A percentile compares a stretch with the other conserved stretches of the same genome.
Evolutionary conservation across 2,797 vertebrate genomes (phyloP).

Genomic region (Sebastolobus altivelis): DNA sequence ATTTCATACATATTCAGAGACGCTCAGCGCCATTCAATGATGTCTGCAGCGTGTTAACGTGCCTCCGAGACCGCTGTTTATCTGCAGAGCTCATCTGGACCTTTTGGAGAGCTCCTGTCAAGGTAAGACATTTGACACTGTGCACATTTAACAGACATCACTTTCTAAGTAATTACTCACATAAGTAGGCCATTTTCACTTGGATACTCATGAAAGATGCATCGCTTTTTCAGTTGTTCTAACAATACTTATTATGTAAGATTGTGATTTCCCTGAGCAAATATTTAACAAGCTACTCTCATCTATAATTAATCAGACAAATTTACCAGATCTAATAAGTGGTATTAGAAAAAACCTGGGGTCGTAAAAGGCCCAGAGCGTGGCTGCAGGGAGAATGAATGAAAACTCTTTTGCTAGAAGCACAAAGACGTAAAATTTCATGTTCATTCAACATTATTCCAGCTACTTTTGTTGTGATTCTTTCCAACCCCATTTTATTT

Average conservation of each 20-base stretch:
- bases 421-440: conserved; percentile 7
- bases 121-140: conserved; percentile 74
- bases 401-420: conserved; percentile 9
- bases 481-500: not conserved
- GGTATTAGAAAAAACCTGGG: conserved; percentile 13
- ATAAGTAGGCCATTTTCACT: conserved; percentile 14
- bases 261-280: conserved; percentile 40
- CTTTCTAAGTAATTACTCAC: conserved; percentile 36
- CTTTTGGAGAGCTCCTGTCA: conserved; percentile 52
- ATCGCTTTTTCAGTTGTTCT: conserved; percentile 29
- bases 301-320: conserved; percentile 60
- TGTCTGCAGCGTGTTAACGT: conserved; percentile 59
- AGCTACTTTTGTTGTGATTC: not conserved
- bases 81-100: conserved; percentile 57
- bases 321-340: conserved; percentile 34
- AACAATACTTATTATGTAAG: conserved; percentile 34
- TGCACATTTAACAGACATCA: conserved; percentile 34
- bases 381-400: conserved; percentile 40
- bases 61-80: conserved; percentile 49
- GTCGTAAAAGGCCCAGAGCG: conserved; percentile 37
- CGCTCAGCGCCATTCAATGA: conserved; percentile 51
- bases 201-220: conserved; percentile 25
- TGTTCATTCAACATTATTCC: conserved; percentile 4
- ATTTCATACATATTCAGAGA: conserved; percentile 55
- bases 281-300: conserved; percentile 49